Percentiles rank a stretch among this genome's conserved stretches.
Conservation (phyloP, 1,140 invertebrate genomes). For the Scaptomyza graminum region DNA sequence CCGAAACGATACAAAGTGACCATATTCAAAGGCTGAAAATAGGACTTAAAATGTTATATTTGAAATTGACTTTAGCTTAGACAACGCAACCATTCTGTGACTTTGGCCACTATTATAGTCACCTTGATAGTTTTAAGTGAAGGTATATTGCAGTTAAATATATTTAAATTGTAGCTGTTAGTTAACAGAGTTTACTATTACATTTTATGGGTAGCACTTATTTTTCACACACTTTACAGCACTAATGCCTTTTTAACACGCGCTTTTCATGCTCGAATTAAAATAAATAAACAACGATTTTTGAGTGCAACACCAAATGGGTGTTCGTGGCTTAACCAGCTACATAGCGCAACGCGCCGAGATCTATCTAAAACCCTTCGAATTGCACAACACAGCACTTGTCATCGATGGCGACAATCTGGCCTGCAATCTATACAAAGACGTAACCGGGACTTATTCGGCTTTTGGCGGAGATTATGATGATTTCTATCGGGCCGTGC, state of each 20-base stretch:
- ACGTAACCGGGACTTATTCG: conserved; percentile 86
- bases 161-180: neutral
- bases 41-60: too few species aligned
- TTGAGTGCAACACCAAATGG: conserved; percentile 85
- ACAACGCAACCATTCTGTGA: too few species aligned
- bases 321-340: conserved; percentile 91
- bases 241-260: conserved; percentile 47
- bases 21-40: too few species aligned
- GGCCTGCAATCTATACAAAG: conserved; percentile 89
- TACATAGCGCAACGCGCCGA: conserved; percentile 89
- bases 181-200: neutral
- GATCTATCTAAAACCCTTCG: conserved; percentile 86
- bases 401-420: conserved; percentile 94
- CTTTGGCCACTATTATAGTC: neutral
- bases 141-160: too few species aligned
- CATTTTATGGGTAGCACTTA: conserved; percentile 20
- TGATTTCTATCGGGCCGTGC: conserved; percentile 87
- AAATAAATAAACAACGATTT: conserved; percentile 49
- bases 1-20: too few species aligned
- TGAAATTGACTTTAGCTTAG: too few species aligned
- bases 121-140: too few species aligned
- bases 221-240: neutral
- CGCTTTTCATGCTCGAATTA: conserved; percentile 20
- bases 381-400: conserved; percentile 88
- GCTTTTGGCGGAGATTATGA: conserved; percentile 95